Percentiles rank a stretch among this genome's conserved stretches.
Conservation (phyloP, 2,113 vertebrate species). For the Lipotes vexillifer region DNA sequence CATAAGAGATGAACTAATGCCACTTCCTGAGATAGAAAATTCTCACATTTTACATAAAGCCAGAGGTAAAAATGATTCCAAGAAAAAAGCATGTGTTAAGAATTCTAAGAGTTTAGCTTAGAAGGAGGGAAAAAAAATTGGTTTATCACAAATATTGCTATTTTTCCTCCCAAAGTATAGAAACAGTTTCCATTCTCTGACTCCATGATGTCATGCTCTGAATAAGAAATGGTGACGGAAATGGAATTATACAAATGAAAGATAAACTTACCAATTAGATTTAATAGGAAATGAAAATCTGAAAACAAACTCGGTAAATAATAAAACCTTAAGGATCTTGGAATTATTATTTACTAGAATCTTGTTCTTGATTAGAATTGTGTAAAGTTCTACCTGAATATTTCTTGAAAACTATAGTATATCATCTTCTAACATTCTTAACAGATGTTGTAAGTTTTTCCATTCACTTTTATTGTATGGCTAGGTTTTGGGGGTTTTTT, state of each 20-base stretch:
- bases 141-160: slow-evolving; percentile 44
- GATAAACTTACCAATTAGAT: slow-evolving; percentile 6
- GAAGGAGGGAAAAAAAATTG: slow-evolving; percentile 17
- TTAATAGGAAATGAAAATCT: slow-evolving; percentile 55
- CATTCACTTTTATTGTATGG: not conserved
- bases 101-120: slow-evolving; percentile 42
- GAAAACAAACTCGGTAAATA: not conserved
- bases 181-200: slow-evolving; percentile 53
- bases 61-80: slow-evolving; percentile 58
- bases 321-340: not conserved
- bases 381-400: not conserved
- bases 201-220: slow-evolving; percentile 20
- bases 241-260: slow-evolving; percentile 32
- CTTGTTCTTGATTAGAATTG: not conserved
- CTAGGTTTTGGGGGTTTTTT: not conserved
- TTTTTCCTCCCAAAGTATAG: slow-evolving; percentile 34
- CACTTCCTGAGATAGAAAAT: slow-evolving; percentile 47
- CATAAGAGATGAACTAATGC: not conserved
- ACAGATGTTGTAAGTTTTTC: not conserved
- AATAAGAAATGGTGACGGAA: slow-evolving; percentile 40
- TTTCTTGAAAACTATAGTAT: not conserved
- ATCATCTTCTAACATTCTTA: not conserved
- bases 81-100: slow-evolving; percentile 47
- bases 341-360: not conserved
- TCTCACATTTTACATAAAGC: slow-evolving; percentile 50